These are phyloP conservation scores for Eulithis testata DNA, from an alignment of 2,888 invertebrate genomes.

Conservation along the genomic window DNA sequence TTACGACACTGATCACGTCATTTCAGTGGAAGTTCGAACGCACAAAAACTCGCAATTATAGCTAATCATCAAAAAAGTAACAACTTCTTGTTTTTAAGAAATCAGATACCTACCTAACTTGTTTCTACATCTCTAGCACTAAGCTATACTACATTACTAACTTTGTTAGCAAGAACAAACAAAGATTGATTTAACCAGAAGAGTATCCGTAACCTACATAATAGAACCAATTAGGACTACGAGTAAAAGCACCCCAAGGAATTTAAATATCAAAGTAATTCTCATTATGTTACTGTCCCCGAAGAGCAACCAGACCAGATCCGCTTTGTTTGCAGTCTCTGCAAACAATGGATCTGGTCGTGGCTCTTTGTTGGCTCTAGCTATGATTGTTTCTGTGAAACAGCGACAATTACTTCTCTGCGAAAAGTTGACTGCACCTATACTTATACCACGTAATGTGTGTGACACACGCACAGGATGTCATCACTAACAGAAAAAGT, in stretches of 20 bases:
- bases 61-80: slow-evolving; percentile 44
- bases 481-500: slow-evolving; percentile 46
- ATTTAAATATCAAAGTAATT: slow-evolving; percentile 15
- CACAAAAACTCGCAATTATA: slow-evolving; percentile 52
- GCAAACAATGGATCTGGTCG: too few relatives aligned
- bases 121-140: too few relatives aligned
- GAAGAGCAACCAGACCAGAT: slow-evolving; percentile 1
- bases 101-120: slow-evolving; percentile 17
- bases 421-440: slow-evolving; percentile 65
- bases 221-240: too few relatives aligned
- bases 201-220: too few relatives aligned
- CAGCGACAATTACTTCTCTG: slow-evolving; percentile 63
- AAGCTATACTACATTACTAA: too few relatives aligned
- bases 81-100: slow-evolving; percentile 22
- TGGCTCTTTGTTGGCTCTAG: slow-evolving; percentile 39
- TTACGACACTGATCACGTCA: slow-evolving; percentile 53
- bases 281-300: slow-evolving; percentile 5
- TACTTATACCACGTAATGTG: too few relatives aligned
- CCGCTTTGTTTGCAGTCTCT: slow-evolving; percentile 22
- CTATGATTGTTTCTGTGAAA: slow-evolving; percentile 63
- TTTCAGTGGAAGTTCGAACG: slow-evolving; percentile 46
- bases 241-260: slow-evolving; percentile 4
- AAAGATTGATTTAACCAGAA: too few relatives aligned
- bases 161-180: too few relatives aligned
- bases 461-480: slow-evolving; percentile 52